Percentiles rank a stretch among this genome's conserved stretches.
Conservation (phyloP, 35 echinoderm and acorn worm species). For the Apostichopus parvimensis region DNA sequence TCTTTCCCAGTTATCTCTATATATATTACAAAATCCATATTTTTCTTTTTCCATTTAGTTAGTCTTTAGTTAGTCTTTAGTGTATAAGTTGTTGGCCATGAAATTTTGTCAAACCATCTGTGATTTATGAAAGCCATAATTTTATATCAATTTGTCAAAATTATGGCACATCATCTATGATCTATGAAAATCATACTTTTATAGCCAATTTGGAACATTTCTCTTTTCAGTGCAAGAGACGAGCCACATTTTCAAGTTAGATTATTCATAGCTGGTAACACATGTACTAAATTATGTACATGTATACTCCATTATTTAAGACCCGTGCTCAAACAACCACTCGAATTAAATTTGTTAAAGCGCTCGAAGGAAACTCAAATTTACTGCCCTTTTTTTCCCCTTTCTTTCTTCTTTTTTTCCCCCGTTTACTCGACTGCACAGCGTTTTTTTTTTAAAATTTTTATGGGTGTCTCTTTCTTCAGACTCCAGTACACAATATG, state of each 20-base stretch:
- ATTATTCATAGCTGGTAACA: background rate
- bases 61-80: too few relatives aligned
- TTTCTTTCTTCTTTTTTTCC: too few relatives aligned
- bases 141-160: too few relatives aligned
- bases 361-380: background rate
- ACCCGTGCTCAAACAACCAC: background rate
- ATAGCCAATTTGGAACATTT: background rate
- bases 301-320: background rate
- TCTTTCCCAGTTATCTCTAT: too few relatives aligned
- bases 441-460: background rate
- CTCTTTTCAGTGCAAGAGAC: background rate
- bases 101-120: too few relatives aligned
- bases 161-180: too few relatives aligned
- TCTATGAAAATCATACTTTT: background rate
- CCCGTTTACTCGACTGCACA: background rate
- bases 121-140: too few relatives aligned
- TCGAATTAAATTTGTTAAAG: background rate
- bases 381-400: background rate
- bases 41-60: too few relatives aligned
- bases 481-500: conserved; percentile 37
- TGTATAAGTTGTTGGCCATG: too few relatives aligned
- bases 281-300: background rate
- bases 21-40: too few relatives aligned
- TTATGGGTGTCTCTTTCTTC: conserved; percentile 19
- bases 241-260: background rate